Conservation (phyloP, 2,113 vertebrate genomes). For the Peromyscus polionotus region DNA sequence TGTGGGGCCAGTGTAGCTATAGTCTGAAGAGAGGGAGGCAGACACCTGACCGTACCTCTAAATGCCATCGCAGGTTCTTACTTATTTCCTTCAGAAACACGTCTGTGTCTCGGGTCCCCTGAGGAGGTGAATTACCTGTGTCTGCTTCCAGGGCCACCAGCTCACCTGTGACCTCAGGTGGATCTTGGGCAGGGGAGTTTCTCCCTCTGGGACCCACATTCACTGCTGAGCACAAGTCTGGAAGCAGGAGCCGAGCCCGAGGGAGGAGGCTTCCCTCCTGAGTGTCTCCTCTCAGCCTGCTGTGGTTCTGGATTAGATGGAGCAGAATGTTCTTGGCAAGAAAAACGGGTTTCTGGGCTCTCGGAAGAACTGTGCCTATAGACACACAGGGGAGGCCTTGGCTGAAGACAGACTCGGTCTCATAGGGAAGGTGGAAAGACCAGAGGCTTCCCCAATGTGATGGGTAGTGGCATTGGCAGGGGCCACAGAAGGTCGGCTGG, state of each 20-base stretch:
- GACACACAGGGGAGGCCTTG: neutral
- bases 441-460: neutral
- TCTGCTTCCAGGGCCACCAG: neutral
- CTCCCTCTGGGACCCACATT: neutral
- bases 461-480: neutral
- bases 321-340: neutral
- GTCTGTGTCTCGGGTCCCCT: neutral
- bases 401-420: neutral
- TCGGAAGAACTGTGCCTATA: neutral
- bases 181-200: neutral
- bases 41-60: neutral
- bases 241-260: rapidly evolving
- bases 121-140: rapidly evolving
- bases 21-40: neutral
- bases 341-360: neutral
- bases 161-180: neutral
- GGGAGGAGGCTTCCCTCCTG: neutral
- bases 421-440: neutral
- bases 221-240: neutral
- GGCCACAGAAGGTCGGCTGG: too few relatives aligned
- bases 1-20: neutral
- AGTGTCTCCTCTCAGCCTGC: neutral
- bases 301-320: neutral
- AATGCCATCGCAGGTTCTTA: neutral
- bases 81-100: neutral